A percentile compares a stretch with the other conserved stretches of the same genome.
Conservation (phyloP, 2,888 invertebrate species). For the Hyposoter didymator region DNA sequence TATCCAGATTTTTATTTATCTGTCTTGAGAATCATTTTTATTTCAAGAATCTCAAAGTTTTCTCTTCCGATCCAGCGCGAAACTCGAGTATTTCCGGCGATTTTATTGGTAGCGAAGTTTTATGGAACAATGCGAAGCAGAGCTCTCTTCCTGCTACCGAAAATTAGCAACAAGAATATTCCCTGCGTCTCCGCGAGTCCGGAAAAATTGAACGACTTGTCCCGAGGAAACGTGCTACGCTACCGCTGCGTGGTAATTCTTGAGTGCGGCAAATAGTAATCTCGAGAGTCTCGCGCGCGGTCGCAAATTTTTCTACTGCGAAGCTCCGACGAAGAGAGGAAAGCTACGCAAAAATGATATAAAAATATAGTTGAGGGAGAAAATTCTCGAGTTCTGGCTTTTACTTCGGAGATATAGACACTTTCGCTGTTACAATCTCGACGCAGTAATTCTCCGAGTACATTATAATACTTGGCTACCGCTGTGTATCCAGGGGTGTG, state of each 20-base stretch:
- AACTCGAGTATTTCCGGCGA: not conserved
- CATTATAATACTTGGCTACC: constrained; percentile 40
- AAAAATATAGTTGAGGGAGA: constrained; percentile 5
- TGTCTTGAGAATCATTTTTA: not conserved
- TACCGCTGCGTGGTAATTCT: not conserved
- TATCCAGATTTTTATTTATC: not conserved
- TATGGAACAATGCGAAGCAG: not conserved
- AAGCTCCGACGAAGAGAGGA: constrained; percentile 4
- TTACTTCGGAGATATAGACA: constrained; percentile 21
- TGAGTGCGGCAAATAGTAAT: constrained; percentile 36
- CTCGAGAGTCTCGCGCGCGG: constrained; percentile 14
- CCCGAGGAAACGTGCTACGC: not conserved
- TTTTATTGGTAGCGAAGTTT: not conserved
- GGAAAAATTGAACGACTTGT: constrained; percentile 6
- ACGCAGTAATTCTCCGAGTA: constrained; percentile 12
- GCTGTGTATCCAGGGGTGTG: not conserved
- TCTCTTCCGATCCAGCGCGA: not conserved
- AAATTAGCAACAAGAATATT: constrained; percentile 2
- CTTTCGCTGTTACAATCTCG: constrained; percentile 7
- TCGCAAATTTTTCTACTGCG: constrained; percentile 12
- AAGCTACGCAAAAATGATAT: not conserved
- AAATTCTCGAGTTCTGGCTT: constrained; percentile 26
- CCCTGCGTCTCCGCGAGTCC: not conserved
- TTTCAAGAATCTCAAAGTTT: not conserved
- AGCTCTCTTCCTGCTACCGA: not conserved